phyloP scores from a whole-genome alignment of 2,797 vertebrate genomes.

The Schizopygopsis malacanthus region DNA sequence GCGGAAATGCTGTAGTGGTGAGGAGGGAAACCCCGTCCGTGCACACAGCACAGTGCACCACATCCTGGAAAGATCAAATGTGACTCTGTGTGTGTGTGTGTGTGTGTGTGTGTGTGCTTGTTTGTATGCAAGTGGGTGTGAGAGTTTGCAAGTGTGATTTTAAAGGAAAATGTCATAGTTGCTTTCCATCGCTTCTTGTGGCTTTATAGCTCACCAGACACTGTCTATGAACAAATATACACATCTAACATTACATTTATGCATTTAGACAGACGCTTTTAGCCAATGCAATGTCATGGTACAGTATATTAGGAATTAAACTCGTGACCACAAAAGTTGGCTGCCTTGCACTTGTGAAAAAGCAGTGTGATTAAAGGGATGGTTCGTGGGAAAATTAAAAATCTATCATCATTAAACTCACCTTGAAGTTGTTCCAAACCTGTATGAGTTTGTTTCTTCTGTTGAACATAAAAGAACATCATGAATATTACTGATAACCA shows the following conservation, averaged over 20 bases:
- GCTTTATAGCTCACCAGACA: background rate
- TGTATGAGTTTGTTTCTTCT: background rate
- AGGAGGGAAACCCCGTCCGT: slow-evolving; percentile 70
- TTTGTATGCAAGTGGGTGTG: slow-evolving; percentile 61
- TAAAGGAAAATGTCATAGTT: slow-evolving; percentile 51
- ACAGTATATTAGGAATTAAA: background rate
- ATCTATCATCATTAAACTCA: background rate
- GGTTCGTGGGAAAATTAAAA: background rate
- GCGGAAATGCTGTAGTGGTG: slow-evolving; percentile 56
- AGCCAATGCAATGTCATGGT: background rate
- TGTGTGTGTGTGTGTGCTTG: slow-evolving; percentile 44
- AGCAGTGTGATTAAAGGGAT: background rate
- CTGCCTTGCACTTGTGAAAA: background rate
- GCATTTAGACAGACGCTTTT: background rate
- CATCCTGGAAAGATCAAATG: slow-evolving; percentile 67
- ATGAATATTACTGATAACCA: background rate
- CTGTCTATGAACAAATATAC: background rate
- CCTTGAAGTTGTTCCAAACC: background rate
- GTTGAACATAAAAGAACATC: background rate
- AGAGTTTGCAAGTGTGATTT: slow-evolving; percentile 51
- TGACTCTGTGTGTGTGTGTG: slow-evolving; percentile 2
- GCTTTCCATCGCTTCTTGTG: slow-evolving; percentile 2
- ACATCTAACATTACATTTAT: background rate
- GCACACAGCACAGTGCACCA: slow-evolving; percentile 73
- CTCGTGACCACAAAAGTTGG: background rate